Base-by-base conservation (phyloP, 2,888 invertebrate species). In the Muscina levida region DNA sequence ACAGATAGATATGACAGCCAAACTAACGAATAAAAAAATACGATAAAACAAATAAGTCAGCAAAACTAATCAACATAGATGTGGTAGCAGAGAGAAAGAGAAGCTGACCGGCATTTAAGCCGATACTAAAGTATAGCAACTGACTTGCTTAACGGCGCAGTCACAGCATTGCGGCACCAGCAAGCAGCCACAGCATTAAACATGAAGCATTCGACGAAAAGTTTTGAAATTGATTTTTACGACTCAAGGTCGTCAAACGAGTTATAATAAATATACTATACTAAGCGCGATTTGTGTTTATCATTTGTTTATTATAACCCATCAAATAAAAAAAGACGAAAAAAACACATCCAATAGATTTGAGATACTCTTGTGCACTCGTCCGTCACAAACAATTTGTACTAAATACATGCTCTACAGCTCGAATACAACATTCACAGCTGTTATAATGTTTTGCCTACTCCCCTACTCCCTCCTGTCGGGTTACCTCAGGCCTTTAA, bases 161-260 rank as follows among this genome's bases (percentile, higher is more conserved):
- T n/a, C n/a, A 59, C 39, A 62, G 22, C 39, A 59, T n/a, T n/a
- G 15, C 17, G 6, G 57, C 59, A 42, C 13, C 24, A 53, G 24
- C 53, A 22, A 11, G 10, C 22, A 24, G 13, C 24, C n/a, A 59
- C 59, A 22, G 53, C 22, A 68, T 65, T 42, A 65, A 70, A 70
- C n/a, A 70, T 70, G 48, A 31, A 72, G 67, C 73, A 79, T 77
- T 82, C 84, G 79, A 84, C 84, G 79, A 84, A 82, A 84, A 81
- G 68, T 77, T 75, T 81, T 81, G 72, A 83, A 77, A 80, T 82
- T 73, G 78, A 78, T 83, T 87, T 86, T 88, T 88, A 85, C 85
- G 86, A 87, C 85, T 86, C 89, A 89, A 88, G 89, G 88, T 87
- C 88, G 88, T 86, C 87, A 86, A 88, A 88, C 88, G 84, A 85